Evolutionary conservation across 2,113 vertebrate species (phyloP), one percentile per base, ranked within the genome.

Genomic region (Lasiurus borealis): DNA sequence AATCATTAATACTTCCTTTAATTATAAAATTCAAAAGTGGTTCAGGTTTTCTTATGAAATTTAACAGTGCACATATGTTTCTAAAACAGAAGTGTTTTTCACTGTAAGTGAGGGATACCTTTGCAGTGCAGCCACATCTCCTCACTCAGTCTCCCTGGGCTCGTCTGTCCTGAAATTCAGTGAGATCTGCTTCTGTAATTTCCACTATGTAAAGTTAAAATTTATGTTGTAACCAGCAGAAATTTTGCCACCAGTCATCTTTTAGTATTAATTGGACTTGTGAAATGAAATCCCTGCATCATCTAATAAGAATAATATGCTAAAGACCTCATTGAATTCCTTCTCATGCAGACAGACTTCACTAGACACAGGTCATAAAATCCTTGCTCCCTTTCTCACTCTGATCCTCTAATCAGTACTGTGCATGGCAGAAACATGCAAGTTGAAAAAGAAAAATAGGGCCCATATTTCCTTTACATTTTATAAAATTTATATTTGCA

Each of bases 241-340:
- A 85, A 54, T 71, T 93, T 94, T 94, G 50, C 81, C 57, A 88
- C 76, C 84, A 71, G 71, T 88, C 72, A 68, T 62, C 88, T 90
- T 36, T 90, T 80, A 2, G 6, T 71, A 85, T 71, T 94, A 95
- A 93, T 44, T 95, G 48, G 72, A 93, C 88, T 84, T 85, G n/a
- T 50, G 50, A 85, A 57, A 89, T 88, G 52, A 92, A 95, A 92
- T 82, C 68, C 29, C 52, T 93, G 8, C 36, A 68, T 29, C n/a
- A n/a, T n/a, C n/a, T 95, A 40, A 72, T 90, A 94, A 92, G 69
- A 94, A 91, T 77, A 88, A 82, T 72, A 66, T 91, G 73, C 62
- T 73, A 73, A 94, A 90, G 50, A 66, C 31, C 23, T 80, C 50
- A 76, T 5, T 85, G 59, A 94, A 77, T 29, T 85, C 23, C 48